A percentile compares a stretch with the other conserved stretches of the same genome.
Conservation (phyloP, 1,140 invertebrate species). For the Sarcophaga bullata region DNA sequence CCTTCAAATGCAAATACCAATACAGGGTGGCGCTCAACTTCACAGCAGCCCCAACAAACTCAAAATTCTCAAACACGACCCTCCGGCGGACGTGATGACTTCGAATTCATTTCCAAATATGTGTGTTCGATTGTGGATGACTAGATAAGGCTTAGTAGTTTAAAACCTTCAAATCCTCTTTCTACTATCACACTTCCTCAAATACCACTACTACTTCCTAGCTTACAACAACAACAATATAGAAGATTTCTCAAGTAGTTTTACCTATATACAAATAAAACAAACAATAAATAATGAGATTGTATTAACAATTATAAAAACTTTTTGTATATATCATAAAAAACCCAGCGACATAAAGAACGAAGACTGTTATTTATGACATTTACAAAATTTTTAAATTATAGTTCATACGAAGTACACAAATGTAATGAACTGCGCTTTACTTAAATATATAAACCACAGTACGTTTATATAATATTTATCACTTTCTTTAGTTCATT, state of each 20-base stretch:
- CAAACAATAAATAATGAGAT: conserved; percentile 31
- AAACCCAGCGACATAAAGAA: conserved; percentile 17
- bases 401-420: not conserved
- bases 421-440: no score
- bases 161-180: conserved; percentile 32
- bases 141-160: conserved; percentile 46
- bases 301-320: conserved; percentile 14
- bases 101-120: conserved; percentile 62
- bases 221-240: conserved; percentile 36
- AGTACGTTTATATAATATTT: not conserved
- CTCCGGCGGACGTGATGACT: conserved; percentile 60
- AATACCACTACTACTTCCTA: conserved; percentile 34
- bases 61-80: conserved; percentile 57
- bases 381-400: conserved; percentile 22
- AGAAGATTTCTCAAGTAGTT: conserved; percentile 41
- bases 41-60: conserved; percentile 58
- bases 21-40: conserved; percentile 48
- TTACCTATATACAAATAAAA: conserved; percentile 33
- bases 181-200: conserved; percentile 29
- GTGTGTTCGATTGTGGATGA: conserved; percentile 65
- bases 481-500: not conserved
- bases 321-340: conserved; percentile 13
- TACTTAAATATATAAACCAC: not conserved
- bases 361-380: conserved; percentile 17
- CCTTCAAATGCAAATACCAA: conserved; percentile 27